Evolutionary conservation across 2,113 vertebrate species (phyloP).

Genomic region (Aphyosemion australe): DNA sequence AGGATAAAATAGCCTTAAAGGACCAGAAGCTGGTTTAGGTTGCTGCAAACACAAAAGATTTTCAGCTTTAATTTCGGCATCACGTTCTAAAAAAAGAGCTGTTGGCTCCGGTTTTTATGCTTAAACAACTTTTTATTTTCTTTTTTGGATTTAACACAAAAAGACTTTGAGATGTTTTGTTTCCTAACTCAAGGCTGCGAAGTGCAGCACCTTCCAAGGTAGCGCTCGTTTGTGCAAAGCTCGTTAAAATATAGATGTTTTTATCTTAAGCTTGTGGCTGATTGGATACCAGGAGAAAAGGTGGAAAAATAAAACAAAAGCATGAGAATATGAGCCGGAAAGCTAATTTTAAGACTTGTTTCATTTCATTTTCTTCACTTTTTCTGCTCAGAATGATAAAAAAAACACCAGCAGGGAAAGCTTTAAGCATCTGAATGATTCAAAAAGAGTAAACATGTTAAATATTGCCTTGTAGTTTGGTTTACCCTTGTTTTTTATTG

Average conservation of each 20-base stretch:
- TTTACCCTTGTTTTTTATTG: too few species aligned
- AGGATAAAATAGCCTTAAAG: slow-evolving; percentile 58
- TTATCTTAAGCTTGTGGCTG: not conserved
- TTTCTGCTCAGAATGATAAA: not conserved
- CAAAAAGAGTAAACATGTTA: too few species aligned
- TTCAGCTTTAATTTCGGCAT: not conserved
- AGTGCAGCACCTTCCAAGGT: too few species aligned
- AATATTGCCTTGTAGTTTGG: too few species aligned
- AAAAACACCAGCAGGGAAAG: not conserved
- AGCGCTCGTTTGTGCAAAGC: not conserved
- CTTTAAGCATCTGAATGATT: not conserved
- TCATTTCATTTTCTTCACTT: not conserved
- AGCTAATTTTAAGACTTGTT: not conserved
- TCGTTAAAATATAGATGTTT: not conserved
- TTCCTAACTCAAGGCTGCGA: too few species aligned
- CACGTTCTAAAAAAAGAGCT: not conserved
- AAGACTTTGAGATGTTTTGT: not conserved
- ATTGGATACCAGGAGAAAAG: not conserved
- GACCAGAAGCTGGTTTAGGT: slow-evolving; percentile 34
- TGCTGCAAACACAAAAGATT: not conserved
- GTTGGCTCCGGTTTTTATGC: not conserved
- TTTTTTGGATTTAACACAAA: not conserved
- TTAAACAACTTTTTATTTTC: not conserved
- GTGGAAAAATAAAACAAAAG: not conserved
- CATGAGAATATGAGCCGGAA: not conserved